Base-by-base conservation (phyloP, 2,113 vertebrate genomes). In the Aegithalos caudatus region DNA sequence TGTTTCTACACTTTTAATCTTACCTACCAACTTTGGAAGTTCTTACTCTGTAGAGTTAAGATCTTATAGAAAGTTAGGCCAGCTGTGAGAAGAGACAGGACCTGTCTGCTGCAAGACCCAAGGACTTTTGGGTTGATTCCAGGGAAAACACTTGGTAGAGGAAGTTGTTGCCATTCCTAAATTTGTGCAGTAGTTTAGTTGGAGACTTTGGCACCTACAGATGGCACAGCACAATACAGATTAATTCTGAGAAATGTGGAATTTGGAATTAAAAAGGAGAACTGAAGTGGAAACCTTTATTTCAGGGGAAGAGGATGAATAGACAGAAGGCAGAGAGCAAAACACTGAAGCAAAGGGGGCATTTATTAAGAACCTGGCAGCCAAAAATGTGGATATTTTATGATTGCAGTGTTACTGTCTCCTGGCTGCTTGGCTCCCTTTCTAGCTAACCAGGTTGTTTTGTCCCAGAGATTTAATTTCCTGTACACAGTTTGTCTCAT, bases 381-480 rank as follows among this genome's bases (percentile, higher is more conserved):
- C 40, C 44, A 81, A 78, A 91, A 56, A 48, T 29, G 8, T 2
- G 7, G 31, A 48, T 86, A 47, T 71, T 91, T 92, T 93, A 71
- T 78, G 64, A 51, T 53, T 70, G 38, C n/a, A 74, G 38, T 51
- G 29, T 65, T 47, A 25, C 37, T 51, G 8, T 69, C 53, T 92
- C 44, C n/a, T 61, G 53, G 44, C 42, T 94, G 21, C 37, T 92
- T 95, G 86, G 70, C 91, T 90, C 28, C 3, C 23, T 50, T 62
- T 90, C 51, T 89, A 77, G 53, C 23, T 91, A 89, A 76, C 71
- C 44, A 90, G 56, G 67, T 90, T 95, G 90, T 77, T 95, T 94
- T 88, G 37, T 95, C 88, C 48, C 67, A 56, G 71, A 88, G 28
- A 80, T 78, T 84, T 73, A 77, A 95, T 94, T 92, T 96, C 56